Evolutionary conservation across 2,113 vertebrate species (phyloP), one percentile per base, ranked within the genome.

Genomic region (Polyodon spathula): DNA sequence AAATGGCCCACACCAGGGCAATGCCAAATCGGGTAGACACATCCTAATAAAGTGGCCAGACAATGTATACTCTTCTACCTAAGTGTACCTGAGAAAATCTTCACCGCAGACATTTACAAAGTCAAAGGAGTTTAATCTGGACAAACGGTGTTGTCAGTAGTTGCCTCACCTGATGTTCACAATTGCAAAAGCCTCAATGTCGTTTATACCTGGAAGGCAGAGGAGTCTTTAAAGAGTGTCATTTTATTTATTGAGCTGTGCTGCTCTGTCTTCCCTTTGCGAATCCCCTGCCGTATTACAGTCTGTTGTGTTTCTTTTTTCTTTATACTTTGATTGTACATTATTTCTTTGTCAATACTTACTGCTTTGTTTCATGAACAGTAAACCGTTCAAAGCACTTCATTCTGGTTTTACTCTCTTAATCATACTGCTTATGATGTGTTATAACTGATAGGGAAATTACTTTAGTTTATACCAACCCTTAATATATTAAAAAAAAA

Each of bases 371-470:
- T 44, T 10, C 48, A 50, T 50, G 9, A 50, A 50, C 5, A 10
- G 43, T n/a, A 54, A 42, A 8, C 40, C 10, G 12, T 37, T 54
- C 6, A 38, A 12, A 46, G 27, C 4, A 43, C 41, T 59, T 27
- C 41, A 77, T 73, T 73, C 67, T 78, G 78, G 80, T 83, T 76
- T 76, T 75, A 77, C 66, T 27, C 68, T 68, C 63, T 79, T 78
- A 73, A 80, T 82, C 77, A 73, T 60, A 52, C 56, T 72, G 58
- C 43, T 59, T 63, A 68, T 78, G 76, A 84, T 80, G 78, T 67
- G 69, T 71, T 77, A 73, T 70, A 63, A 66, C 66, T 76, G 63
- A 6, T 37, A n/a, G 48, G 68, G 51, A 60, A 67, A 68, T 73
- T 56, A 67, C 62, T 74, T 50, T 50, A 11, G 48, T 71, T 66